These are phyloP conservation scores for Hecatera dysodea DNA, from an alignment of 2,888 invertebrate species.

Conservation along the genomic window DNA sequence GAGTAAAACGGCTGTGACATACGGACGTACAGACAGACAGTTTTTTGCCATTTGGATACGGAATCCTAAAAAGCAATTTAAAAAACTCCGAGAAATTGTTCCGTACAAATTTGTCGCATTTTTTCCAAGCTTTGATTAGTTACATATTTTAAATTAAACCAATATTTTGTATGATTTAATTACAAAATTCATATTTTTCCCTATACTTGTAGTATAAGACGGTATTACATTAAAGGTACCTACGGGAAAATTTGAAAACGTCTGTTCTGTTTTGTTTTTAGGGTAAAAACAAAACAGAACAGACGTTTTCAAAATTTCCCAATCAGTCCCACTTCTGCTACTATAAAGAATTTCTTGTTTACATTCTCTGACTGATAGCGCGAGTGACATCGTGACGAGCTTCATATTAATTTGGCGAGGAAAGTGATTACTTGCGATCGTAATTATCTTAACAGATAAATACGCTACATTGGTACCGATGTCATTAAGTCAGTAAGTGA, in stretches of 20 bases:
- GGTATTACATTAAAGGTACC: too few species aligned
- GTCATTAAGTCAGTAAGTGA: background rate
- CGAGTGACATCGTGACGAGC: constrained; percentile 17
- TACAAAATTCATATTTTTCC: too few species aligned
- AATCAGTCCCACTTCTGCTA: constrained; percentile 5
- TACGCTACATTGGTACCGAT: background rate
- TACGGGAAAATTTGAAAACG: background rate
- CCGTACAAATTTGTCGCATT: too few species aligned
- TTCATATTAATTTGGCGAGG: constrained; percentile 52
- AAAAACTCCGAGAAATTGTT: too few species aligned
- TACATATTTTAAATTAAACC: too few species aligned
- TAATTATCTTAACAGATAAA: constrained; percentile 42
- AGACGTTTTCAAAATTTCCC: constrained; percentile 5
- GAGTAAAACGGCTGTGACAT: too few species aligned
- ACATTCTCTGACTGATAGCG: constrained; percentile 58
- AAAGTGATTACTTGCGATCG: constrained; percentile 41
- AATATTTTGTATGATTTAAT: too few species aligned
- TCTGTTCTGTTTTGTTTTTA: background rate
- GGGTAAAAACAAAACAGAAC: background rate
- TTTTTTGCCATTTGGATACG: too few species aligned
- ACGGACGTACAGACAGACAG: too few species aligned
- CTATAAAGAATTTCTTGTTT: constrained; percentile 66
- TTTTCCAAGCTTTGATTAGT: too few species aligned
- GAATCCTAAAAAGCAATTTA: too few species aligned
- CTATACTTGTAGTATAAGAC: too few species aligned